phyloP scores from a whole-genome alignment of 2,888 invertebrate species.

The Xestia ashworthii region DNA sequence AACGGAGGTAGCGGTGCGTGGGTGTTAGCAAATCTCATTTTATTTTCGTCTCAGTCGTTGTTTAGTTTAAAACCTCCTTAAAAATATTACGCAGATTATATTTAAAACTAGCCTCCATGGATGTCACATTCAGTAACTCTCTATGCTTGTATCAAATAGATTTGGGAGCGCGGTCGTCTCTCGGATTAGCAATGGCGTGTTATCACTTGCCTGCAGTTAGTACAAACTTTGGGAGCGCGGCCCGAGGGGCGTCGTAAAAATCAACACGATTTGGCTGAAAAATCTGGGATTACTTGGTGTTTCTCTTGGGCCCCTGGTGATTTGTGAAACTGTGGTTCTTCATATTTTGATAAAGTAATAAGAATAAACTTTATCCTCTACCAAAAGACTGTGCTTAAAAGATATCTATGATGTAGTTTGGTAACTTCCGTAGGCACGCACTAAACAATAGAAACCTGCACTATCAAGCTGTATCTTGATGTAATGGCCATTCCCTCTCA shows the following conservation, averaged over 20 bases:
- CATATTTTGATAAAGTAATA: neutral
- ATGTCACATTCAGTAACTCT: conserved; percentile 64
- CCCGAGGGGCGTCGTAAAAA: conserved; percentile 61
- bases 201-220: conserved; percentile 85
- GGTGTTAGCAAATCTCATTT: conserved; percentile 10
- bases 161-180: conserved; percentile 78
- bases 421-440: neutral
- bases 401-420: neutral
- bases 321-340: neutral
- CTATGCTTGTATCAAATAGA: conserved; percentile 73
- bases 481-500: neutral
- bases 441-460: neutral
- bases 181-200: conserved; percentile 82
- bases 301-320: conserved; percentile 1
- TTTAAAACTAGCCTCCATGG: neutral
- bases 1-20: neutral
- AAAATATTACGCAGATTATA: neutral
- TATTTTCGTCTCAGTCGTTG: neutral
- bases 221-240: conserved; percentile 70
- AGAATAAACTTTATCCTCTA: neutral
- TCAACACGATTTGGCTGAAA: conserved; percentile 57
- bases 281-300: conserved; percentile 44
- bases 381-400: neutral
- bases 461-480: neutral
- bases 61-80: neutral